Evolutionary conservation across 1,140 invertebrate species (phyloP), one percentile per base, ranked within the genome.

Genomic region (Aphidius gifuensis): DNA sequence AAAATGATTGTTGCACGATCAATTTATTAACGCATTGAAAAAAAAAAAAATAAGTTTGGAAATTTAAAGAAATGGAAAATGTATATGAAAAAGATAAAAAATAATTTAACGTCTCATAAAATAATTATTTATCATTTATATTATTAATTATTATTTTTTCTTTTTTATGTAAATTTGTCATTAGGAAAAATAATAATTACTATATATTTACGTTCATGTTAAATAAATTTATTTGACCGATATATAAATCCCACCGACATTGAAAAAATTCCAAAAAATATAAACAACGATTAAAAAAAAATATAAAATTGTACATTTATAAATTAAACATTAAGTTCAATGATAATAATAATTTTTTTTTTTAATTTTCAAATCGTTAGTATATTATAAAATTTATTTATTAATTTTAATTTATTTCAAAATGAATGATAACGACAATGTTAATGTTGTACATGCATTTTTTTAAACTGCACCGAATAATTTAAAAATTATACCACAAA

Each of bases 281-380:
- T 32, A 61, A 60, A 61, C 59, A 58, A 53, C 64, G 64, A 58
- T 54, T 53, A 44, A 23, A 23, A 51, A 50, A 49, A 49, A 11
- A 11, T 59, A 32, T 16, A 42, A 50, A 51, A 51, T 60, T 39
- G 39, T 51, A 51, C 51, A 51, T 39, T 39, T 8, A 21, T 42
- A n/a, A 5, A 42, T 9, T 59, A 47, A 39, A 60, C 9, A 50
- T 40, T 47, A 32, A 55, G 23, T 4, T 38, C 42, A 43, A 60
- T 43, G 39, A 44, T 43, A 39, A 39, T 44, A 6, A 54, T n/a
- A 9, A 8, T 44, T 11, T 44, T 44, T 44, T 44, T 44, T 44
- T 44, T 55, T 39, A 55, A 55, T 53, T 23, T 50, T 21, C 16
- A 21, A 32, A 53, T 8, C n/a, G 50, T 53, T 11, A 11, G 23